Percentiles rank a stretch among this genome's conserved stretches.
These are phyloP conservation scores for Platycnemis pennipes DNA, from an alignment of 2,888 invertebrate species.

Conservation along the genomic window DNA sequence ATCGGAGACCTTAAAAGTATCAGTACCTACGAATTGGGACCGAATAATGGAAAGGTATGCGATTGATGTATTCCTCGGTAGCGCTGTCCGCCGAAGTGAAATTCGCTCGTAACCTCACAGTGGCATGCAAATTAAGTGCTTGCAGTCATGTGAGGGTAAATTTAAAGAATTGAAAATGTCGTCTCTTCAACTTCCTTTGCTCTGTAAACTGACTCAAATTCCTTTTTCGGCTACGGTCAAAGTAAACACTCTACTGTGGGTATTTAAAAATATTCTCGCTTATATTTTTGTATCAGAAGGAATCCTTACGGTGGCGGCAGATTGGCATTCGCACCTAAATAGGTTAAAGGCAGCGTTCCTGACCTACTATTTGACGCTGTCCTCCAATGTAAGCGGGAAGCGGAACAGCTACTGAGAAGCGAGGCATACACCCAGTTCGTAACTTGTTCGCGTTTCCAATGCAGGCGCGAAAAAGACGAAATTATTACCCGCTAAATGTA, in stretches of 20 bases:
- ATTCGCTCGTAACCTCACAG: not conserved
- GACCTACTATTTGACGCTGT: conserved; percentile 43
- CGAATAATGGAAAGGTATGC: not conserved
- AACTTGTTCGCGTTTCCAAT: too few relatives aligned
- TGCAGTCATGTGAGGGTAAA: not conserved
- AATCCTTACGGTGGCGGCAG: conserved; percentile 29
- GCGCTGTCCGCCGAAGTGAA: not conserved
- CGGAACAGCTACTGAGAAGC: not conserved
- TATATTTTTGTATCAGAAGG: conserved; percentile 24
- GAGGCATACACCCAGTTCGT: not conserved
- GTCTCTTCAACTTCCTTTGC: not conserved
- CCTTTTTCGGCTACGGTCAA: not conserved
- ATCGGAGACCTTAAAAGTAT: not conserved
- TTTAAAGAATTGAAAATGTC: not conserved
- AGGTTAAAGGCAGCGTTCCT: conserved; percentile 42
- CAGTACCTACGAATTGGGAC: not conserved
- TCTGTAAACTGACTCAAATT: not conserved
- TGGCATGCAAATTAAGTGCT: not conserved
- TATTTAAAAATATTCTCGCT: not conserved
- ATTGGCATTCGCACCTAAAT: conserved; percentile 30
- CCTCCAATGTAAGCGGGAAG: not conserved
- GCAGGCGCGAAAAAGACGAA: too few relatives aligned
- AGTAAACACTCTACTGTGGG: not conserved
- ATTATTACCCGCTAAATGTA: too few relatives aligned
- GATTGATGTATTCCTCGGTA: not conserved